A percentile compares a stretch with the other conserved stretches of the same genome.
phyloP scores from a whole-genome alignment of 2,888 invertebrate species.

The Pseudococcus viburni region DNA sequence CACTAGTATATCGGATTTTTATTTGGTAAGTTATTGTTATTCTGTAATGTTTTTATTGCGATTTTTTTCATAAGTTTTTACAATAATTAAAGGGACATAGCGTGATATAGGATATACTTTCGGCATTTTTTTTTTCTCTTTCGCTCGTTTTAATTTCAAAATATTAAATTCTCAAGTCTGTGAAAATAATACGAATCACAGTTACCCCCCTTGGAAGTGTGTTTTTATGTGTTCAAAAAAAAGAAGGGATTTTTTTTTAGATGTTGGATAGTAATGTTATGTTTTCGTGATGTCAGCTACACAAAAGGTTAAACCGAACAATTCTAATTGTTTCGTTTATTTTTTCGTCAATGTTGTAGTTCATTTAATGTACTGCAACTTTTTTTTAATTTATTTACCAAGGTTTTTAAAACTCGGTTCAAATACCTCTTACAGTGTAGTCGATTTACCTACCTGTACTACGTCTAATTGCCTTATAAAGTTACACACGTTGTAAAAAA shows the following conservation, averaged over 20 bases:
- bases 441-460: not conserved
- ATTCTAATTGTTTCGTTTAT: not conserved
- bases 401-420: slow-evolving; percentile 39
- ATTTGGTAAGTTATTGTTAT: slow-evolving; percentile 49
- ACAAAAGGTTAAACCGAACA: not conserved
- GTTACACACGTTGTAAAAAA: slow-evolving; percentile 39
- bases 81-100: slow-evolving; percentile 26
- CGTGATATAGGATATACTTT: slow-evolving; percentile 40
- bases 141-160: slow-evolving; percentile 13
- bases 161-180: slow-evolving; percentile 20
- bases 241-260: slow-evolving; percentile 1
- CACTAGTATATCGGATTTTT: slow-evolving; percentile 29
- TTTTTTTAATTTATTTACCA: slow-evolving; percentile 9
- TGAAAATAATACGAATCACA: slow-evolving; percentile 50
- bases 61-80: slow-evolving; percentile 55
- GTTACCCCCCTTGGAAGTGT: slow-evolving; percentile 26
- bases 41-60: slow-evolving; percentile 41
- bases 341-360: slow-evolving; percentile 6
- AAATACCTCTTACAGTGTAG: slow-evolving; percentile 35
- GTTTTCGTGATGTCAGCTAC: not conserved
- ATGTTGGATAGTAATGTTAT: slow-evolving; percentile 19
- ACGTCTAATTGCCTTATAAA: slow-evolving; percentile 37
- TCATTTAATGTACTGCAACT: slow-evolving; percentile 28
- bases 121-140: slow-evolving; percentile 8
- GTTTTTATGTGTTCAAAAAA: slow-evolving; percentile 37